Evolutionary conservation across 2,113 vertebrate species (phyloP), one percentile per base, ranked within the genome.

Genomic region (Lepisosteus osseus): DNA sequence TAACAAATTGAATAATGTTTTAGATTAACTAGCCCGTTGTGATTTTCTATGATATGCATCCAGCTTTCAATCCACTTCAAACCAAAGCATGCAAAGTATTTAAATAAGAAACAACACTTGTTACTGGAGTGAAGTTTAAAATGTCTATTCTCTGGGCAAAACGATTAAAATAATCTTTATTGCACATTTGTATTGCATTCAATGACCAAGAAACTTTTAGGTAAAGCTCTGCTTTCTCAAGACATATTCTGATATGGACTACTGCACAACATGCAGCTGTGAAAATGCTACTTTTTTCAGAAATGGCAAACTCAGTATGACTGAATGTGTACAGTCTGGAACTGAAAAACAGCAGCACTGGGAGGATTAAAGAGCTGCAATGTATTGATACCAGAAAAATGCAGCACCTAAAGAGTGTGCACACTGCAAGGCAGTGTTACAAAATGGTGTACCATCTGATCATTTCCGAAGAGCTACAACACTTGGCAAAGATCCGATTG

Each of bases 1-100:
- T 86, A 90, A 90, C 88, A 90, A 92, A 89, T 86, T 87, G 89
- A 91, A 86, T 84, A 86, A 89, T 79, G 69, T 85, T 73, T n/a
- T 82, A 84, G 77, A 80, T 69, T 80, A 85, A 70, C 82, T 78
- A 76, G 78, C 81, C 78, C 82, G 72, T 84, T 83, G 86, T 82
- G 84, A 80, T 81, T 80, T 77, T 79, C 82, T 82, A 54, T 69
- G 75, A 74, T 83, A 85, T 40, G 71, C 75, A 62, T 74, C 65
- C 73, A 72, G 17, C 66, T 61, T 69, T 77, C 72, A 72, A 8
- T 66, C 79, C 43, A 73, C 65, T 55, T 17, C 1, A 65, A 68
- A 71, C 72, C 77, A 78, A 80, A 55, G 74, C 47, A 45, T 61
- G 54, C 40, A 55, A 9, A 59, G 40, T n/a, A 68, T 73, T 55